phyloP scores from a whole-genome alignment of 1,140 invertebrate species.

The Tachypleus tridentatus region DNA sequence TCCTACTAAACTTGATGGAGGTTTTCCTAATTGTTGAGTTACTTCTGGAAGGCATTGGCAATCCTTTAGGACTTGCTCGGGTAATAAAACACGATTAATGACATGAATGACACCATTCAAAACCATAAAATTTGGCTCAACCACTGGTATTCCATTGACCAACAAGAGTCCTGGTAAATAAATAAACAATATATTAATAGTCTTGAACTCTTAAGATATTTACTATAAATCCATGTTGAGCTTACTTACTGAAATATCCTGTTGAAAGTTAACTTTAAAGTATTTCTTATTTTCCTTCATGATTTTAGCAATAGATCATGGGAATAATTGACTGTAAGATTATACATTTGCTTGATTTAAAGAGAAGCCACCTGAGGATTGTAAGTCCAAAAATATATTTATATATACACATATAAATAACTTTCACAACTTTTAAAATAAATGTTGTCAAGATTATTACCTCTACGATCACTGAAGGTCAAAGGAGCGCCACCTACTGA shows the following conservation, averaged over 20 bases:
- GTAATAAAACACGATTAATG: conserved; percentile 39
- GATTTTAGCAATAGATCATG: background rate
- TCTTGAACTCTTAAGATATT: too few species aligned
- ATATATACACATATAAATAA: too few species aligned
- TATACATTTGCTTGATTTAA: too few species aligned
- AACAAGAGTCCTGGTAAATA: conserved; percentile 17
- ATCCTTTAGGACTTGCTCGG: conserved; percentile 24
- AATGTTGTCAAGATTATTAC: background rate
- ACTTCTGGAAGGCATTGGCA: conserved; percentile 11
- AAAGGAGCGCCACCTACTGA: conserved; percentile 17
- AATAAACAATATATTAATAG: too few species aligned
- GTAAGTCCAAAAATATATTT: too few species aligned
- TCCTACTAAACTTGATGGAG: too few species aligned
- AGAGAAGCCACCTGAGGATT: too few species aligned
- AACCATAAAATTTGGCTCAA: conserved; percentile 16
- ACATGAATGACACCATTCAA: conserved; percentile 44
- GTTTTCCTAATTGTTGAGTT: too few species aligned
- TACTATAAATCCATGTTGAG: background rate
- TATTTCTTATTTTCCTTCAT: background rate
- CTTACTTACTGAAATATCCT: background rate
- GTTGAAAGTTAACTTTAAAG: background rate
- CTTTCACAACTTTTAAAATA: too few species aligned
- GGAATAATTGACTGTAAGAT: too few species aligned
- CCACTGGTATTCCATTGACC: conserved; percentile 28
- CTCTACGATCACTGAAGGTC: conserved; percentile 17